Base-by-base conservation (phyloP, 2,888 invertebrate genomes). In the Cryptus armator region DNA sequence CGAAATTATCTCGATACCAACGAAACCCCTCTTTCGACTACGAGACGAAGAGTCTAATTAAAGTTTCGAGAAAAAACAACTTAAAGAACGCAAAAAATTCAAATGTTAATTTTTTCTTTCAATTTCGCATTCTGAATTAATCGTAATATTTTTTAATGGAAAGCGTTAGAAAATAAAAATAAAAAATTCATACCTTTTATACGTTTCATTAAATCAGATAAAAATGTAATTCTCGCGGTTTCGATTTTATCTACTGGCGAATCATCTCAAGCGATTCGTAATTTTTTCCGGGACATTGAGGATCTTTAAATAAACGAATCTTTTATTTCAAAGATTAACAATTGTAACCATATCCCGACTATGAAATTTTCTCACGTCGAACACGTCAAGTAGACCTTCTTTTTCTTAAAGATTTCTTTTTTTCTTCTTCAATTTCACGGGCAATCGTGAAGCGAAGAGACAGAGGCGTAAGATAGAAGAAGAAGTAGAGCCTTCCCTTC, bases 1-100 rank as follows among this genome's bases (percentile, higher is more conserved):
- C 87, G 59, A 88, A 90, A 90, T 91, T 90, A 91, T 90, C 83
- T 79, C 81, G 83, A 88, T 84, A 87, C 81, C 78, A 48, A 37
- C 37, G 6, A 37, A 37, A 37, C 51, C 19, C 59, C 62, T 10
- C 19, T 0, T 19, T 3, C 53, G 3, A 19, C 53, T 53, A 53
- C 53, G 19, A 2, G 53, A 78, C 10, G 53, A 78, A 29, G 66
- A 78, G 78, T 75, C 75, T 81, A 85, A 85, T 85, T 85, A 75
- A 74, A 85, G 81, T 78, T 70, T 78, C 53, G 70, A 53, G 12
- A 46, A 43, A 72, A 72, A 70, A 59, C 43, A 24, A 37, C 14
- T 3, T 24, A 24, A 44, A 76, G 12, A 14, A 0, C 9, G 53
- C 9, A 53, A 53, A 16, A 51, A 37, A 37, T 7, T 0, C 1